A percentile compares a stretch with the other conserved stretches of the same genome.
phyloP scores from a whole-genome alignment of 2,113 vertebrate genomes.

The Pseudolaguvia tuberculata region DNA sequence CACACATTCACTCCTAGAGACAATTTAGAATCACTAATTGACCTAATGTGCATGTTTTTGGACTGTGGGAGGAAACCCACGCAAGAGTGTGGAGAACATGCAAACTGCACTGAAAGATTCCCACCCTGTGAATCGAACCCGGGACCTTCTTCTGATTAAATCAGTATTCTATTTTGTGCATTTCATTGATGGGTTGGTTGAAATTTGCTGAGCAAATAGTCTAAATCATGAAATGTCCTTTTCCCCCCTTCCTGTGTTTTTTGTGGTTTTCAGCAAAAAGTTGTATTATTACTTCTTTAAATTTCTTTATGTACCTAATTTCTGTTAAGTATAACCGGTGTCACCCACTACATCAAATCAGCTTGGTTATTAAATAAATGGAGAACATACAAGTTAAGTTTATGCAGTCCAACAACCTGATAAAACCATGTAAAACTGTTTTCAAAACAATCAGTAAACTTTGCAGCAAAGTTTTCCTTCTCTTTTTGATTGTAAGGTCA shows the following conservation, averaged over 20 bases:
- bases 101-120: no score
- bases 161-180: constrained; percentile 31
- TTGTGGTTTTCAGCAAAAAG: background rate
- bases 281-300: background rate
- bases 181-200: background rate
- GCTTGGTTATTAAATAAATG: background rate
- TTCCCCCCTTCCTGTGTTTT: background rate
- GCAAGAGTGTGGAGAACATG: no score
- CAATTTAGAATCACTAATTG: no score
- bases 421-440: background rate
- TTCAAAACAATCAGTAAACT: no score
- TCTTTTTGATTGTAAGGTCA: background rate
- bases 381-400: background rate
- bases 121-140: no score
- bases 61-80: no score
- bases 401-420: background rate
- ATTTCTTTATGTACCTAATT: background rate
- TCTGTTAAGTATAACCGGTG: background rate
- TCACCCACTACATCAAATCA: background rate
- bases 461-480: background rate
- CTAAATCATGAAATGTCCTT: background rate
- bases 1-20: no score
- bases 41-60: no score
- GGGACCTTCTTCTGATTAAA: constrained; percentile 11
- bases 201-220: background rate